phyloP scores from a whole-genome alignment of 2,797 vertebrate genomes.

The Balearica regulorum region DNA sequence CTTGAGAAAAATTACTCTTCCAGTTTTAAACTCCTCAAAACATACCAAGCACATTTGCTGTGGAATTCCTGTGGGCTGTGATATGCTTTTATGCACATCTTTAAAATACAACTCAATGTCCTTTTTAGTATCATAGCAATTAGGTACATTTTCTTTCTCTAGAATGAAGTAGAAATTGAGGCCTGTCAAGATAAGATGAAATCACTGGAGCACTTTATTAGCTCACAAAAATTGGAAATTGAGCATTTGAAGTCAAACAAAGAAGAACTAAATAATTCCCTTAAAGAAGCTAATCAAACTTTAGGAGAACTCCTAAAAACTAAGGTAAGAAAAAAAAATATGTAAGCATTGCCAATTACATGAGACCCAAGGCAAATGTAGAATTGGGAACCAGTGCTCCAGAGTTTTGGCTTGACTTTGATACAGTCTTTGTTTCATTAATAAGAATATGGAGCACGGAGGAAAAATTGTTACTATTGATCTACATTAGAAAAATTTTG shows the following conservation, averaged over 20 bases:
- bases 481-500: neutral
- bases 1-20: neutral
- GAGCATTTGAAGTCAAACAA: constrained; percentile 64
- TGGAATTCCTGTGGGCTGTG: neutral
- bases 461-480: neutral
- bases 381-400: neutral
- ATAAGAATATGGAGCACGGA: neutral
- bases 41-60: neutral
- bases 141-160: neutral
- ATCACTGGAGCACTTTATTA: constrained; percentile 47
- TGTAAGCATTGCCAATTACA: neutral
- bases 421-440: neutral
- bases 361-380: neutral
- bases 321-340: constrained; percentile 55
- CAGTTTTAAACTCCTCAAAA: neutral
- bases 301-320: constrained; percentile 58
- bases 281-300: constrained; percentile 51
- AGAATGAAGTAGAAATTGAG: constrained; percentile 67
- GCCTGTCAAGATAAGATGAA: constrained; percentile 51
- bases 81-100: neutral
- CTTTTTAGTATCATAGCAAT: neutral
- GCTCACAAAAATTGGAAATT: constrained; percentile 62
- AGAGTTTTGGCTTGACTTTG: neutral
- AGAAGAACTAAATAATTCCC: constrained; percentile 60
- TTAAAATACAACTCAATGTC: neutral